Evolutionary conservation across 2,113 vertebrate genomes (phyloP).

Genomic region (Spilogale gracilis): DNA sequence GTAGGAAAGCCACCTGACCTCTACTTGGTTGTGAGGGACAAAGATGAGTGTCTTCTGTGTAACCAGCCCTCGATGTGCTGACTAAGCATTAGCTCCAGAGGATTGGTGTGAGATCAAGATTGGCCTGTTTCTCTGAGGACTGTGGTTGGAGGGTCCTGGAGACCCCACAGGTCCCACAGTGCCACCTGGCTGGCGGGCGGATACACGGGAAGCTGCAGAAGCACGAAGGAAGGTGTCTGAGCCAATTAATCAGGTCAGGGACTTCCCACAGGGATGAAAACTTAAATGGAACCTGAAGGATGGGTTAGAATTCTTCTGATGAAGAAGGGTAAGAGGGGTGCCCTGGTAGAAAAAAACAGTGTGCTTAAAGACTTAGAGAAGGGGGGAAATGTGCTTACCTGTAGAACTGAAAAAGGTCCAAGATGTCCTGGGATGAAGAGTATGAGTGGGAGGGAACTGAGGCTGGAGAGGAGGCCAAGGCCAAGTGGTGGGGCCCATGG

Average conservation of each 20-base stretch:
- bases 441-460: not conserved
- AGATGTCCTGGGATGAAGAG: no score
- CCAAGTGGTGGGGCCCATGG: not conserved
- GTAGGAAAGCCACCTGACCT: not conserved
- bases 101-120: not conserved
- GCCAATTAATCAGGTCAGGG: not conserved
- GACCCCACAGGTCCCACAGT: accelerated
- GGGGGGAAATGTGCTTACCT: not conserved
- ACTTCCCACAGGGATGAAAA: not conserved
- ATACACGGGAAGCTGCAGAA: not conserved
- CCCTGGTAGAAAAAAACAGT: not conserved
- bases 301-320: not conserved
- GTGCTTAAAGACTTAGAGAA: not conserved
- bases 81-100: not conserved
- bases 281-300: not conserved
- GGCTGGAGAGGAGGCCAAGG: no score
- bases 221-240: not conserved
- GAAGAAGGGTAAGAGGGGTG: not conserved
- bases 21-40: not conserved
- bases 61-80: not conserved
- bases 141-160: not conserved
- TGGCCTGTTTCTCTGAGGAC: not conserved
- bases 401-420: not conserved
- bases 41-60: not conserved
- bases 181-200: not conserved